Percentiles rank a stretch among this genome's conserved stretches.
phyloP scores from a whole-genome alignment of 2,797 vertebrate species.

The Centropyge bicolor region DNA sequence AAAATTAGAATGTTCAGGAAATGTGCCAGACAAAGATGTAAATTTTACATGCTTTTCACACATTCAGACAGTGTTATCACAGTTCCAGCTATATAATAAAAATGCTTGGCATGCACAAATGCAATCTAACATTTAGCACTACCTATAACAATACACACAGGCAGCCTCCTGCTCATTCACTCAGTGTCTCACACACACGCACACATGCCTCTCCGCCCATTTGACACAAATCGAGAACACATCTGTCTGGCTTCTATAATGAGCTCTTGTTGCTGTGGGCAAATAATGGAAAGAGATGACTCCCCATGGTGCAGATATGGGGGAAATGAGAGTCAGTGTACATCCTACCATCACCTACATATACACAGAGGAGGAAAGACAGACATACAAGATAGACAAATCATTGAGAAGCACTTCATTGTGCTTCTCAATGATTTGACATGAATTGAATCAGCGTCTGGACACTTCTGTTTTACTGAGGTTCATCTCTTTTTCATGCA shows the following conservation, averaged over 20 bases:
- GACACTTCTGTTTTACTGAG: constrained; percentile 17
- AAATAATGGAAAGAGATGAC: constrained; percentile 64
- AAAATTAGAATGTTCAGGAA: constrained; percentile 63
- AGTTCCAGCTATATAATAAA: constrained; percentile 34
- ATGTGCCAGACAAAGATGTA: constrained; percentile 60
- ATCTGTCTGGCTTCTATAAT: constrained; percentile 74
- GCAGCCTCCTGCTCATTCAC: constrained; percentile 9
- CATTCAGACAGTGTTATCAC: constrained; percentile 35
- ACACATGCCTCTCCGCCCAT: constrained; percentile 24
- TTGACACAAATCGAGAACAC: constrained; percentile 66
- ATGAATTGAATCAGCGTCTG: constrained; percentile 29
- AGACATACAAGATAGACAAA: constrained; percentile 24
- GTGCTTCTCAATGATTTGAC: constrained; percentile 19
- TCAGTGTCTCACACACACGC: not conserved
- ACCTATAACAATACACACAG: constrained; percentile 26
- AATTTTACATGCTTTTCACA: constrained; percentile 38
- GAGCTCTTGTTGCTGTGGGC: constrained; percentile 76
- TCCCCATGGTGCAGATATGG: constrained; percentile 66
- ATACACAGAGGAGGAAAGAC: constrained; percentile 11
- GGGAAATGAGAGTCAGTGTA: constrained; percentile 48
- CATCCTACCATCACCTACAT: constrained; percentile 34
- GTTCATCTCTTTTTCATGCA: not conserved
- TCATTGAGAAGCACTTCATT: not conserved
- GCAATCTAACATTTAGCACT: constrained; percentile 11
- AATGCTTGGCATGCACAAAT: constrained; percentile 52